Percentiles rank a stretch among this genome's conserved stretches.
Conservation (phyloP, 2,888 invertebrate genomes). For the Pyralis farinalis region DNA sequence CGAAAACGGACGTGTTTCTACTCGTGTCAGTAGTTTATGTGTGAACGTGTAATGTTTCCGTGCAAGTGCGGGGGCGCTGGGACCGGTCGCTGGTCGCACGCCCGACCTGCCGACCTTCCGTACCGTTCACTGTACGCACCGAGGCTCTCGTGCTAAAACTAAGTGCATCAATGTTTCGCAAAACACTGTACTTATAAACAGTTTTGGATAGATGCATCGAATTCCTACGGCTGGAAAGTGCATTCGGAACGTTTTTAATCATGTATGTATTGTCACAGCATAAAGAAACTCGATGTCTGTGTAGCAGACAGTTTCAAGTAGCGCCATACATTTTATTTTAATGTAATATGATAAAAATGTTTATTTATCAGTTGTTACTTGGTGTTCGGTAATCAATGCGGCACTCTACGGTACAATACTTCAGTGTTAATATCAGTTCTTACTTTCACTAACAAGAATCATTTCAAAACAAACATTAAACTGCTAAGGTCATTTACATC, state of each 20-base stretch:
- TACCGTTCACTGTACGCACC: constrained; percentile 71
- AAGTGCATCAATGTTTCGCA: constrained; percentile 46
- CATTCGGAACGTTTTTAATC: constrained; percentile 31
- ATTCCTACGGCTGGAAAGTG: constrained; percentile 26
- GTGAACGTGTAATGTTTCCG: constrained; percentile 40
- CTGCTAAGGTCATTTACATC: no score
- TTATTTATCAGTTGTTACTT: no score
- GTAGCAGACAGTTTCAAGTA: no score
- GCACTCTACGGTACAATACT: no score
- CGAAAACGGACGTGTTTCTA: constrained; percentile 23
- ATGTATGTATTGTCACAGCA: constrained; percentile 35
- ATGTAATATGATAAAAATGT: no score
- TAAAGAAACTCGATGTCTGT: no score
- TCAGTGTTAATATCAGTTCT: no score
- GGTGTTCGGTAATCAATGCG: no score
- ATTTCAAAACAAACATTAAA: no score
- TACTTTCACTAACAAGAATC: no score
- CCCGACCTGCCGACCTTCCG: constrained; percentile 80
- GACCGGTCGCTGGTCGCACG: constrained; percentile 63
- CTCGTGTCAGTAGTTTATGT: constrained; percentile 19
- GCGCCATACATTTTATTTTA: no score
- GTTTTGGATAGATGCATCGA: constrained; percentile 37
- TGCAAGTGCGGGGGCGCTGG: constrained; percentile 59
- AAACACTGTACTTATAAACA: constrained; percentile 27
- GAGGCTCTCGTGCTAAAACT: constrained; percentile 50